Base-by-base conservation (phyloP, 2,888 invertebrate species). In the Tipula lateralis region DNA sequence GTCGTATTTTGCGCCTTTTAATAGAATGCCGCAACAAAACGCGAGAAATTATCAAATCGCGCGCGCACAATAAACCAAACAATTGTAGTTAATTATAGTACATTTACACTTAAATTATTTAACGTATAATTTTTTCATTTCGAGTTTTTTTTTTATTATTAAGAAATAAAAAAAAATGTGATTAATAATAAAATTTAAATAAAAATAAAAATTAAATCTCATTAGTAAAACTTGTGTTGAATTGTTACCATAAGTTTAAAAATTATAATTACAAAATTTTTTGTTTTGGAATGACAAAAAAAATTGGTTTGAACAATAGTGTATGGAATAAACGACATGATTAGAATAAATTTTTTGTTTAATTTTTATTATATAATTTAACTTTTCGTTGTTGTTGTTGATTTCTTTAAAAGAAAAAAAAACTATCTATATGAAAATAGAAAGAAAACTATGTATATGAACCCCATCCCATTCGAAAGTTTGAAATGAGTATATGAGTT, bases 201-300 rank as follows among this genome's bases (percentile, higher is more conserved):
- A 24, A 24, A 66, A 50, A 50, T 50, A 50, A 66, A 66, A 66
- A 66, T 66, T 24, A 66, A 66, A 66, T 66, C 66, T 66, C 24
- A 66, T 66, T 66, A 66, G 66, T 66, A 66, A 66, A 66, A 66
- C 66, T 66, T 66, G 66, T 66, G 66, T 24, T 66, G 66, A 66
- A 66, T 66, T 66, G 66, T 66, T 66, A 24, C 66, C 66, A 66
- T 66, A 66, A 66, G 24, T 66, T 66, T 24, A 9, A 66, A 44
- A 66, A 66, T 13, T 66, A 12, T 66, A 66, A 66, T 66, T 66
- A 66, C 66, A 24, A 66, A 66, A 66, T 66, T 66, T 66, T 66
- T 19, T 44, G 13, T 16, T 50, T 66, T 24, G 24, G 24, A 66
- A 24, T 9, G 9, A 24, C 66, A 6, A 19, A 19, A 16, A 24